Base-by-base conservation (phyloP, 2,113 vertebrate species). In the Lasiurus cinereus region DNA sequence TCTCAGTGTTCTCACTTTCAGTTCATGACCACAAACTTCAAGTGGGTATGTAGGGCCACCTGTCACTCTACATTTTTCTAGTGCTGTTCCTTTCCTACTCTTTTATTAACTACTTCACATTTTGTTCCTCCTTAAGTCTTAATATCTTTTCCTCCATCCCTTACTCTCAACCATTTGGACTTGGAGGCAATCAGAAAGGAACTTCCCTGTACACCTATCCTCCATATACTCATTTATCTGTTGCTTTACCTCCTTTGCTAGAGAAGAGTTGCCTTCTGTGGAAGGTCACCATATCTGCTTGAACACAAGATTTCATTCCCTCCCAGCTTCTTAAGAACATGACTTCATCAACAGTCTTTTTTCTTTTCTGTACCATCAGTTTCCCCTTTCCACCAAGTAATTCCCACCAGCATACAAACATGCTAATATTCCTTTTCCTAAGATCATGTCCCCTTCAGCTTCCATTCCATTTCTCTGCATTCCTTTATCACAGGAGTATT, bases 141-240 rank as follows among this genome's bases (percentile, higher is more conserved):
- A 33, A 4, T 8, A 1, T 16, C 48, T n/a, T 33, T 22, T 24
- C 54, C 33, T 74, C 48, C 36, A 6, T 27, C 13, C 29, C 8
- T 88, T 2, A 31, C 29, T 29, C 50, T 46, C 12, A 54, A 15
- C 59, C 29, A 0, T 46, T 66, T 46, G 50, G 24, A 9, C 54
- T 29, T 31, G 22, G 6, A 3, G 36, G 15, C 19, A 15, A 1
- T 62, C 8, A 0, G 62, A 73, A 62, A 29, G 31, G 87, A 22
- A 8, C 6, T 5, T 15, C 6, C 4, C 4, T 24, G 8, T 0
- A 14, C 7, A 0, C 24, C 21, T 72, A 22, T 5, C 11, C 2
- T 8, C 1, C 8, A 1, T 4, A 36, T 48, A 0, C 39, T 83
- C 64, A 6, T 74, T 69, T 46, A 0, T 1, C 31, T 0, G 0